Percentiles rank a stretch among this genome's conserved stretches.
phyloP scores from a whole-genome alignment of 2,888 invertebrate genomes.

The Tipula lateralis region DNA sequence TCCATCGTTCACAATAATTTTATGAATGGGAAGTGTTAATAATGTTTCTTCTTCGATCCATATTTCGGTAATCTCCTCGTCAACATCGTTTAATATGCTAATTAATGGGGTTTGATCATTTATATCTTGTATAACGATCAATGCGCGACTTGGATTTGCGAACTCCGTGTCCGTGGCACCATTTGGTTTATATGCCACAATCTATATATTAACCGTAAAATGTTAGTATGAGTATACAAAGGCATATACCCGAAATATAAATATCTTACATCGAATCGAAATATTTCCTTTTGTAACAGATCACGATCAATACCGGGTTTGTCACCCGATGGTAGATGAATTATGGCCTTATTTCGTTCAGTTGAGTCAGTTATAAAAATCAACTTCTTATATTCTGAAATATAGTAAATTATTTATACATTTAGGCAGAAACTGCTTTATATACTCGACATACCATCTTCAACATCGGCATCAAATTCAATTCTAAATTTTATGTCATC shows the following conservation, averaged over 20 bases:
- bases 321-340: constrained; percentile 34
- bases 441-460: background rate
- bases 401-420: background rate
- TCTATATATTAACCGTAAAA: constrained; percentile 36
- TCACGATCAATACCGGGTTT: constrained; percentile 53
- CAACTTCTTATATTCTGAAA: background rate
- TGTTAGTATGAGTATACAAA: too few species aligned
- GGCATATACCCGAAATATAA: too few species aligned
- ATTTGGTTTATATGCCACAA: constrained; percentile 51
- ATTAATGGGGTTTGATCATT: constrained; percentile 64
- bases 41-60: constrained; percentile 54
- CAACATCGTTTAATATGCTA: constrained; percentile 42
- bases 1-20: constrained; percentile 53
- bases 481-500: constrained; percentile 43
- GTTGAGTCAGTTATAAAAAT: background rate
- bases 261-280: constrained; percentile 44
- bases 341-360: constrained; percentile 32
- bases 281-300: constrained; percentile 48
- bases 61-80: constrained; percentile 37
- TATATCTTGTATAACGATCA: constrained; percentile 53
- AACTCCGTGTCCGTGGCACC: constrained; percentile 39
- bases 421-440: background rate
- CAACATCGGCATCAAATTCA: background rate
- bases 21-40: constrained; percentile 49
- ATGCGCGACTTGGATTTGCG: constrained; percentile 44